Base-by-base conservation (phyloP, 2,113 vertebrate species). In the Cavia porcellus region DNA sequence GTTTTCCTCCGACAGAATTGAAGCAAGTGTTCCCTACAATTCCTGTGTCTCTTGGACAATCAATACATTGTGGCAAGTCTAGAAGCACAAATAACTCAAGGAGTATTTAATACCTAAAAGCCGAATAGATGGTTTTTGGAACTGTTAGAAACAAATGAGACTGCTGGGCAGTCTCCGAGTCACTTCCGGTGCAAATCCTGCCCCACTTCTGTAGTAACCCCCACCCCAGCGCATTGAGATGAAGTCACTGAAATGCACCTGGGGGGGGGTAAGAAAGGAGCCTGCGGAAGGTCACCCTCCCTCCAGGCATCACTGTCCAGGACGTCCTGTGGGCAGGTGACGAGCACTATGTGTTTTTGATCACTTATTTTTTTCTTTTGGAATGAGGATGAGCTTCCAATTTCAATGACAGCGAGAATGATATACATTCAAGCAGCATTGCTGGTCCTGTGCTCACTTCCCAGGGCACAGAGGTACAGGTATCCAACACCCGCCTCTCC, bases 21-120 rank as follows among this genome's bases (percentile, higher is more conserved):
- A 38, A 94, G 83, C 80, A 24, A 61, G 10, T 57, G 10, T 94
- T 85, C 83, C 28, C 4, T 42, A 0, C 11, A 68, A 4, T n/a
- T 88, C 10, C 11, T 28, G 24, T 30, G 3, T 84, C 81, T 28
- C 32, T 89, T 38, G 66, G 92, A 89, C 24, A 38, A 94, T 59
- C 12, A 55, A 24, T 74, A 77, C 0, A 2, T 38, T 12, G 25
- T 14, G 11, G 22, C 10, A 42, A 66, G n/a, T 0, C 0, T 64
- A 38, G 25, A 10, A 50, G 35, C 13, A 45, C 25, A 38, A 8
- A 35, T 61, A 61, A 28, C 19, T 17, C 30, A 11, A 72, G 9
- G 11, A 14, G 8, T 14, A 38, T 14, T 88, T 81, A 45, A 47
- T 28, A 57, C 5, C 79, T 28, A 19, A 75, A 94, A 42, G 32